Evolutionary conservation across 2,888 invertebrate species (phyloP), one percentile per base, ranked within the genome.

Genomic region (Blera fallax): DNA sequence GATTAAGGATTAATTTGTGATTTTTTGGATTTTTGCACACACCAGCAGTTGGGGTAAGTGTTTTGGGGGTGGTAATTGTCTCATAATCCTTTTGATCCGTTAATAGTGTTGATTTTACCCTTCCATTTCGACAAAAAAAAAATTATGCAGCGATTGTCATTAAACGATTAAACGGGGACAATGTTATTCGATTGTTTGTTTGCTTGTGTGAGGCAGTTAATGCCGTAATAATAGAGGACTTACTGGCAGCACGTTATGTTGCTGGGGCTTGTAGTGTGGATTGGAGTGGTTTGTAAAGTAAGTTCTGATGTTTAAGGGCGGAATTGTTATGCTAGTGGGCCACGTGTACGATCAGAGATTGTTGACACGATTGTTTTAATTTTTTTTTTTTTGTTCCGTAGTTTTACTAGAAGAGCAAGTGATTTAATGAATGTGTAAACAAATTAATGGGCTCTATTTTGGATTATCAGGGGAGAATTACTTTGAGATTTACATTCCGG

Each of bases 1-100:
- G 54, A 67, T 60, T 67, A 69, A 69, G 81, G 81, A 83, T 83
- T 83, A 83, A 54, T 67, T 48, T 14, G 32, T 32, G 73, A 62
- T 48, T 45, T 70, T 78, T 78, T 62, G 79, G 72, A 79, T 78
- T 79, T 79, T 29, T 43, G 1, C 43, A 21, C 40, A 56, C 24
- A 32, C 37, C 16, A 43, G 40, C n/a, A n/a, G 16, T n/a, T n/a
- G n/a, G 76, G 82, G 78, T 83, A 45, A 83, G 82, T 83, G 64
- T 8, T 8, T n/a, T 27, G 21, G 21, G 58, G 32, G 43, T 58
- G 6, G 2, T 40, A 76, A 10, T 79, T 50, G 10, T 34, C 6
- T 37, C 11, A 16, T 60, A 65, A 56, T 32, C 32, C 32, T 27
- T 10, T 48, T 50, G 10, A 10, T 34, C 14, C 11, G 11, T 58